Evolutionary conservation across 2,888 invertebrate genomes (phyloP), one percentile per base, ranked within the genome.

Genomic region (Parelbella ahira): DNA sequence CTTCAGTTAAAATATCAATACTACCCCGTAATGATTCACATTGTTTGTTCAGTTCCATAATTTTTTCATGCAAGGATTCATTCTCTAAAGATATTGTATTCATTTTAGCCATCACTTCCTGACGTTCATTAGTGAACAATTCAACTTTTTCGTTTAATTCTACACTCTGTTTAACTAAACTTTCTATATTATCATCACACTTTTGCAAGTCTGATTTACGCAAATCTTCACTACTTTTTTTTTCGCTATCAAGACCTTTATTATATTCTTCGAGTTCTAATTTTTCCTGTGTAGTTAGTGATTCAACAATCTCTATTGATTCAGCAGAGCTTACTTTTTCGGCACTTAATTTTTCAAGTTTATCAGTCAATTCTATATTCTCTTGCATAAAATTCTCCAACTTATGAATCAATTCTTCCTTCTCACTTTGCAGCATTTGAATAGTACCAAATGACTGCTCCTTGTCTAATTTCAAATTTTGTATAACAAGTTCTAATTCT

Each of bases 311-410:
- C 77, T 93, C 93, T 36, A 93, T 93, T 30, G 93, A 93, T 71
- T 93, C 93, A 2, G 92, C 93, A 0, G 93, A 93, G 37, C 93
- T 93, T 1, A 92, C 92, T 61, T 93, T 93, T 65, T 91, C 91
- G 8, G 90, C 88, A 60, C 91, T 93, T 2, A 93, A 61, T 66
- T 94, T 94, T 53, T 93, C 92, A 19, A 94, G 74, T 68, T 92
- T 93, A 54, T 92, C 93, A 12, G 91, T 87, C 4, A 94, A 73
- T 47, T 93, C 94, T 56, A 92, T 92, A 62, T 94, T 94, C 76
- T 93, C 93, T 61, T 91, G 90, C 15, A 92, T 86, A 54, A 91
- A 92, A 56, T 87, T 89, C 49, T 92, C 90, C 30, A 93, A 69
- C 70, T 92, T 93, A 34, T 87, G 81, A 18, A 87, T 76, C 2